phyloP scores from a whole-genome alignment of 1,140 invertebrate genomes.

The Drosophila willistoni region DNA sequence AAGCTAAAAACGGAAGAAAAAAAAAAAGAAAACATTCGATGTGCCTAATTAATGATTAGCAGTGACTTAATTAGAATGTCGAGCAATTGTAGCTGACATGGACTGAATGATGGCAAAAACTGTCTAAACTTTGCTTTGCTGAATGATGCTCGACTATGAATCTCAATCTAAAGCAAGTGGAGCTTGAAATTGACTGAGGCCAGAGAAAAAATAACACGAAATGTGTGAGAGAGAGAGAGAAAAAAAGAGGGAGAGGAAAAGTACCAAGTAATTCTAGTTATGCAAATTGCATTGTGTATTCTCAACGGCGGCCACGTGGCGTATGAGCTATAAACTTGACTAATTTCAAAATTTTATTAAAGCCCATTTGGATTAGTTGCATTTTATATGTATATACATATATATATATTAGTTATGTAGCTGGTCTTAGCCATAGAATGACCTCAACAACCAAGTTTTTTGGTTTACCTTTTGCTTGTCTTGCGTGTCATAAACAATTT shows the following conservation, averaged over 20 bases:
- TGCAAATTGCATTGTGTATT: constrained; percentile 56
- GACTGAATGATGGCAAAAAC: constrained; percentile 24
- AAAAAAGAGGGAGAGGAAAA: not conserved
- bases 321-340: not conserved
- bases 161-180: constrained; percentile 39
- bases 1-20: constrained; percentile 5
- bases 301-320: not conserved
- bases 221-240: not conserved
- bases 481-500: constrained; percentile 68
- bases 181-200: constrained; percentile 63
- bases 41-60: constrained; percentile 76
- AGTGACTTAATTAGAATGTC: constrained; percentile 65
- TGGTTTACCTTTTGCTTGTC: not conserved
- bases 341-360: too few species aligned
- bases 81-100: constrained; percentile 46
- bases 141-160: not conserved
- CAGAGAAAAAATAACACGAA: constrained; percentile 6
- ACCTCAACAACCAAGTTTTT: constrained; percentile 35
- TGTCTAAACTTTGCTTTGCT: not conserved
- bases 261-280: constrained; percentile 28
- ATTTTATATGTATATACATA: constrained; percentile 14
- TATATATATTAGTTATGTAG: not conserved
- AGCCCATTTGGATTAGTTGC: constrained; percentile 17
- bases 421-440: constrained; percentile 21
- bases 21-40: constrained; percentile 42